These are phyloP conservation scores for Myathropa florea DNA, from an alignment of 2,888 invertebrate species.

Conservation along the genomic window DNA sequence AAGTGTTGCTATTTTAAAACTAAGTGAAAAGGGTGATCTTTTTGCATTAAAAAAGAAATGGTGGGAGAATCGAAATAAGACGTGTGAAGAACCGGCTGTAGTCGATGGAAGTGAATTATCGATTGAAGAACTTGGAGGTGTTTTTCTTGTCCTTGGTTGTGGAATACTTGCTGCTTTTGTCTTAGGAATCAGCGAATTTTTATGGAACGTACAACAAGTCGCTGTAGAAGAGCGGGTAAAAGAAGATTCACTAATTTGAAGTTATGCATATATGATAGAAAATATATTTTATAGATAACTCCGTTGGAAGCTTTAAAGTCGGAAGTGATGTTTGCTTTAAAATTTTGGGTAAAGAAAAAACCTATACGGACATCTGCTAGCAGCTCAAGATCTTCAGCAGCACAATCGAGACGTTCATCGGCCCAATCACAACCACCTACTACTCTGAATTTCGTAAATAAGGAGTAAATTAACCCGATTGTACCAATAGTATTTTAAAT, in stretches of 20 bases:
- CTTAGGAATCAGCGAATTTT: slow-evolving; percentile 91
- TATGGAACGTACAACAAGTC: slow-evolving; percentile 90
- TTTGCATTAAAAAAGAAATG: slow-evolving; percentile 92
- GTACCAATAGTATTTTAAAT: too few relatives aligned
- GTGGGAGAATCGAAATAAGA: slow-evolving; percentile 89
- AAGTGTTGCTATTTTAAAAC: slow-evolving; percentile 92
- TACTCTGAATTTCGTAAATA: slow-evolving; percentile 7
- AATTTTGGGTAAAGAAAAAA: slow-evolving; percentile 88
- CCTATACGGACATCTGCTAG: slow-evolving; percentile 81
- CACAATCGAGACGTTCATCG: slow-evolving; percentile 54
- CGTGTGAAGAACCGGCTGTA: slow-evolving; percentile 72
- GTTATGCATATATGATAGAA: not conserved
- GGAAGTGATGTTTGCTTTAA: slow-evolving; percentile 87
- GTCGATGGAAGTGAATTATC: slow-evolving; percentile 79
- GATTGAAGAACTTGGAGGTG: slow-evolving; percentile 90
- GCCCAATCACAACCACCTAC: slow-evolving; percentile 42
- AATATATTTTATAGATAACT: slow-evolving; percentile 81
- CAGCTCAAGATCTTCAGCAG: slow-evolving; percentile 68
- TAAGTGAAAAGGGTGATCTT: slow-evolving; percentile 94
- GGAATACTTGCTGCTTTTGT: slow-evolving; percentile 88
- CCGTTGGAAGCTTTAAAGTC: slow-evolving; percentile 86
- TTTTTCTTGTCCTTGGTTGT: slow-evolving; percentile 90
- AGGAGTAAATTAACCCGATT: slow-evolving; percentile 19
- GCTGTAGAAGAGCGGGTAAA: slow-evolving; percentile 88
- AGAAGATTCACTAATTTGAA: not conserved